Base-by-base conservation (phyloP, 2,888 invertebrate species). In the Drosophila helvetica region DNA sequence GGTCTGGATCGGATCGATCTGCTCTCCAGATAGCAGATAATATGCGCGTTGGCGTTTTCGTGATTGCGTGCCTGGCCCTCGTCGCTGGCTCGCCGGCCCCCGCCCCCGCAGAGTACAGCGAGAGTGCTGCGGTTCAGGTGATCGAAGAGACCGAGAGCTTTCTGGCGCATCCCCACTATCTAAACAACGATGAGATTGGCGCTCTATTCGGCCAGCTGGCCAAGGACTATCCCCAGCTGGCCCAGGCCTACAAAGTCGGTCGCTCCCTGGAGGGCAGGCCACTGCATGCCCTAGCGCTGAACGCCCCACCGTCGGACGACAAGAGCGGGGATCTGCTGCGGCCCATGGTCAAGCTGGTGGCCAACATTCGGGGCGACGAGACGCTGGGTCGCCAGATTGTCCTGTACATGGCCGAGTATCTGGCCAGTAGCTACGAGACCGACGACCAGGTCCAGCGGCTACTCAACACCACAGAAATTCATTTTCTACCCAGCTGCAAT, bases 291-390 rank as follows among this genome's bases (percentile, higher is more conserved):
- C 77, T 92, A 59, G 96, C 97, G 90, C 95, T 96, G 65, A 95
- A 95, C 64, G 94, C 95, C 75, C 82, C 82, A 2, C 94, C 96
- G 91, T 95, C 95, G 3, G 64, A 71, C 19, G 74, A 61, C 6
- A 68, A 53, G 4, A 60, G 58, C n/a, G 79, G 75, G 0, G 83
- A 89, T 93, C 94, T 91, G 91, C 94, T 89, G 93, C 95, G 96
- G 78, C 98, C 98, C 0, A 96, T 98, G 94, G 95, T 98, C 79
- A 98, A 98, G 90, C 96, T 96, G 92, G 96, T 98, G 58, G 98
- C 96, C 6, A 98, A 98, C 89, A 98, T 98, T 96, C 98, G 98
- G 90, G 98, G 98, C 7, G 98, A 98, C 90, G 98, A 98, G 92
- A 93, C 96, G 1, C 93, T 98, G 19, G 98, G 98, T 0, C 93